Base-by-base conservation (phyloP, 2,797 vertebrate genomes). In the Artibeus lituratus region DNA sequence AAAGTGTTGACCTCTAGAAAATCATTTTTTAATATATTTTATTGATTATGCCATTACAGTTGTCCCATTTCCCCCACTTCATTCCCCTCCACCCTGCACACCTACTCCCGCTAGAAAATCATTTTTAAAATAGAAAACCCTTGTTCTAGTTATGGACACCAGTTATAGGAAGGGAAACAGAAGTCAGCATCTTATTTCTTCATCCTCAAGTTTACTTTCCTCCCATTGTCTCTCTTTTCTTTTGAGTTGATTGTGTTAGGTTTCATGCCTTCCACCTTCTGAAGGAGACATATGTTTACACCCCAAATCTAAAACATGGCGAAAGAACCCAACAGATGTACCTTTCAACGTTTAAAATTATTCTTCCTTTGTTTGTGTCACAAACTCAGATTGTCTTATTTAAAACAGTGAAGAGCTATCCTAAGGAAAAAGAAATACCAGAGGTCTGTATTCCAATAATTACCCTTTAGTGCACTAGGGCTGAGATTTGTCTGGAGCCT, bases 111-210 rank as follows among this genome's bases (percentile, higher is more conserved):
- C 39, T 42, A 42, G 39, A 42, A 42, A 42, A 42, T 42, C 4
- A 55, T 95, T 94, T 73, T 96, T n/a, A 72, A 69, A 90, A 86
- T 72, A 93, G 47, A 95, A 90, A 69, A 78, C 78, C 62, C 80
- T 94, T 96, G 44, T 94, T 96, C 89, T 87, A 26, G 65, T 78
- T 42, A 70, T 67, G 19, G 7, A 85, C n/a, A 81, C 10, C 21
- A 94, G 10, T 89, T 87, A 67, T 9, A 53, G 49, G 83, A 96
- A 92, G n/a, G 49, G 73, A 92, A 80, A 73, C 35, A 73, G 44
- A 62, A 78, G 37, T 83, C 47, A 95, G 12, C 82, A 51, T 74
- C 55, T 84, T 84, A 5, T 76, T 87, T 92, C 16, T 93, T 93
- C 91, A 90, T 96, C 35, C 78, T n/a, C 65, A 87, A 44, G 51